These are phyloP conservation scores for Delphinapterus leucas DNA, from an alignment of 2,113 vertebrate genomes.

Conservation along the genomic window DNA sequence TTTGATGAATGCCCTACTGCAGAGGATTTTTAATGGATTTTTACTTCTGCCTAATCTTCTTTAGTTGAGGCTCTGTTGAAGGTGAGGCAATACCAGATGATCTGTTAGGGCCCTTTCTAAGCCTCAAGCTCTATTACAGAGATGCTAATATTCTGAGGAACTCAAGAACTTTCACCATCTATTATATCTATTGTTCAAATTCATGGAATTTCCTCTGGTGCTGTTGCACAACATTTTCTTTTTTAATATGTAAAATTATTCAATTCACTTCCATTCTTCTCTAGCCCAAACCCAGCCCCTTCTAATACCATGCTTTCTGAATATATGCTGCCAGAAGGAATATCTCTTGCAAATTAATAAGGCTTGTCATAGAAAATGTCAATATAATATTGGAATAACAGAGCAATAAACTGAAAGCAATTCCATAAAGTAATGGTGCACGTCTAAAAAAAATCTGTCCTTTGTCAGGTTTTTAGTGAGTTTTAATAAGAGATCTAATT, in stretches of 20 bases:
- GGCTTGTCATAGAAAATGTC: conserved; percentile 62
- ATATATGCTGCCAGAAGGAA: conserved; percentile 51
- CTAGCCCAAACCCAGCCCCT: background rate
- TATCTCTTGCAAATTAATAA: conserved; percentile 68
- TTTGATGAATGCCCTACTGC: conserved; percentile 31
- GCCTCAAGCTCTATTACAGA: conserved; percentile 28
- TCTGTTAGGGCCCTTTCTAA: background rate
- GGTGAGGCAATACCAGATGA: background rate
- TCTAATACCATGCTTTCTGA: conserved; percentile 9
- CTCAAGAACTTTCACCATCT: background rate
- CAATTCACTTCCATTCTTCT: conserved; percentile 22
- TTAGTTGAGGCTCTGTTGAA: conserved; percentile 40
- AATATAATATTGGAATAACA: conserved; percentile 41
- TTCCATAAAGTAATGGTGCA: conserved; percentile 13
- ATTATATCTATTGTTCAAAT: conserved; percentile 70
- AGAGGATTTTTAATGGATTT: conserved; percentile 54
- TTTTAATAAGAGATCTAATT: background rate
- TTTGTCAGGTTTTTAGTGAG: conserved; percentile 20
- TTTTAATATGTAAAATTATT: conserved; percentile 44
- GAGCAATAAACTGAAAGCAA: conserved; percentile 54
- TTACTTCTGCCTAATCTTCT: conserved; percentile 42
- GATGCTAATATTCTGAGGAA: conserved; percentile 39
- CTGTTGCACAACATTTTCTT: background rate
- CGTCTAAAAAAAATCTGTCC: background rate
- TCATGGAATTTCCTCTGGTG: background rate